A percentile compares a stretch with the other conserved stretches of the same genome.
These are phyloP conservation scores for Rhamphomyia laevipes DNA, from an alignment of 2,888 invertebrate genomes.

Conservation along the genomic window DNA sequence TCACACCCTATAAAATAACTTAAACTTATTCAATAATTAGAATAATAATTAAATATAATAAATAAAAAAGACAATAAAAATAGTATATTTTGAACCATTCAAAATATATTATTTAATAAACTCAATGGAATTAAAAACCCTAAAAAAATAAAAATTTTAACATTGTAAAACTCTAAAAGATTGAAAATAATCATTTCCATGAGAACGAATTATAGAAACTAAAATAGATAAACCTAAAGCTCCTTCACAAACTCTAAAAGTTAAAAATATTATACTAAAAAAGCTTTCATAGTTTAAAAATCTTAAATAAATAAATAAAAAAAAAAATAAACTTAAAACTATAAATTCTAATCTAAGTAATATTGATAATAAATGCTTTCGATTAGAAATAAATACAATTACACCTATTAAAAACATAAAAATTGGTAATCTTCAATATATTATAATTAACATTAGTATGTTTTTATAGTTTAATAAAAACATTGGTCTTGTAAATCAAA, in stretches of 20 bases:
- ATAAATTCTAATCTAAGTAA: conserved; percentile 50
- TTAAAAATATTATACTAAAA: conserved; percentile 49
- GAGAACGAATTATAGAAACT: conserved; percentile 47
- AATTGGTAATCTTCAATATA: conserved; percentile 37
- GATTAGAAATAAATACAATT: conserved; percentile 43
- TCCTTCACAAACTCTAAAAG: conserved; percentile 52
- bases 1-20: conserved; percentile 37
- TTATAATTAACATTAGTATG: conserved; percentile 39
- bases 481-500: conserved; percentile 58
- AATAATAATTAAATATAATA: conserved; percentile 35
- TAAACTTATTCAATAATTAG: conserved; percentile 32
- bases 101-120: conserved; percentile 43
- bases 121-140: conserved; percentile 42
- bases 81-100: conserved; percentile 42
- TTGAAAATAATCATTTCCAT: conserved; percentile 53
- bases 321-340: conserved; percentile 43
- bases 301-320: conserved; percentile 40
- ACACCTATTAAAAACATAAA: conserved; percentile 42
- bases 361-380: conserved; percentile 47
- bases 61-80: conserved; percentile 42
- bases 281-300: conserved; percentile 40
- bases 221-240: conserved; percentile 51
- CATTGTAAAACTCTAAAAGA: conserved; percentile 47
- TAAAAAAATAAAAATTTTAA: conserved; percentile 44
- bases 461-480: conserved; percentile 57